These are phyloP conservation scores for Fragum sueziense DNA, from an alignment of 2,888 invertebrate genomes.

Conservation along the genomic window DNA sequence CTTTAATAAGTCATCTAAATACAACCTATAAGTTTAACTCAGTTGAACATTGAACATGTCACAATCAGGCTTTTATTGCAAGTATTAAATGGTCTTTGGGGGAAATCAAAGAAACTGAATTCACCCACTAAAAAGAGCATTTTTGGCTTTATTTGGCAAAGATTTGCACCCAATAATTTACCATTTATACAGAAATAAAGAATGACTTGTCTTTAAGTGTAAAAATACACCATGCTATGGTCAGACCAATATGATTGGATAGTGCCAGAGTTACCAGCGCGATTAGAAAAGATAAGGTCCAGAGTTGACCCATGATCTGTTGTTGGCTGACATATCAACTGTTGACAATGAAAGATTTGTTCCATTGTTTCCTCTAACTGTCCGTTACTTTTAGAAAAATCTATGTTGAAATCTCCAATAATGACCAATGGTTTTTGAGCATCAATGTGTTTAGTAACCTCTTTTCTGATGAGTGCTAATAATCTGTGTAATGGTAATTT, in stretches of 20 bases:
- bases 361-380: slow-evolving; percentile 7
- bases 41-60: no score
- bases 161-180: no score
- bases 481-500: neutral
- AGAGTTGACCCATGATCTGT: slow-evolving; percentile 24
- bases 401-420: slow-evolving; percentile 35
- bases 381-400: neutral
- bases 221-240: neutral
- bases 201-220: neutral
- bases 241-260: slow-evolving; percentile 45
- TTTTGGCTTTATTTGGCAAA: no score
- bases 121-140: no score
- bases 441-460: slow-evolving; percentile 6
- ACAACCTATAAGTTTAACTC: no score
- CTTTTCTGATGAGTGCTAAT: neutral
- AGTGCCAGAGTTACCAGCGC: neutral
- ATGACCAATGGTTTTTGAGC: slow-evolving; percentile 5
- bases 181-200: no score
- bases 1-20: no score
- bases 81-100: no score
- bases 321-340: slow-evolving; percentile 4
- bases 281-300: slow-evolving; percentile 27
- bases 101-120: no score
- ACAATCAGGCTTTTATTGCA: no score
- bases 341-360: slow-evolving; percentile 17